Conservation (phyloP, 2,888 invertebrate species). For the Drosophila recens region DNA sequence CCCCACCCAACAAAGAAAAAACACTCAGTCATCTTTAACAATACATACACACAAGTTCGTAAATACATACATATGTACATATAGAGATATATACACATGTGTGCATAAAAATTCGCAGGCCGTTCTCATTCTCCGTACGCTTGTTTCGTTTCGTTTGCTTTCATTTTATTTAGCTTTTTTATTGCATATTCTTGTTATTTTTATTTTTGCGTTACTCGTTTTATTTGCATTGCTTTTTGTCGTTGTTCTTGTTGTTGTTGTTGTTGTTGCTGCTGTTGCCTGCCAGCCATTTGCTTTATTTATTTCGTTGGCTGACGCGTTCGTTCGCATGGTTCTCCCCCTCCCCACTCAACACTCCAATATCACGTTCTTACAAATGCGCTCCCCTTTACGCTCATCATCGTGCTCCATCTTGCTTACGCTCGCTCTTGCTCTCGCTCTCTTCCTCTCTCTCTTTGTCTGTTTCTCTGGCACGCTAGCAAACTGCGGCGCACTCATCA, state of each 20-base stretch:
- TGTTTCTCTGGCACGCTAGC: conserved; percentile 15
- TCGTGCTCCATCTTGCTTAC: conserved; percentile 26
- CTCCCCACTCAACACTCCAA: neutral
- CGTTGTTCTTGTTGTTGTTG: conserved; percentile 19
- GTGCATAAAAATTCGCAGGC: conserved; percentile 66
- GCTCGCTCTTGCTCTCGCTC: neutral
- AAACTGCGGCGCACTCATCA: conserved; percentile 49
- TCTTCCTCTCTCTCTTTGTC: conserved; percentile 4
- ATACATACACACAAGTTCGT: conserved; percentile 6
- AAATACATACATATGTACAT: neutral
- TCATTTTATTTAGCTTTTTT: conserved; percentile 64
- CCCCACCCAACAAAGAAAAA: conserved; percentile 2
- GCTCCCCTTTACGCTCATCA: conserved; percentile 42
- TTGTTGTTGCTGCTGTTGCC: conserved; percentile 23
- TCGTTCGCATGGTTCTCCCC: conserved; percentile 49
- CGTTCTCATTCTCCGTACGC: conserved; percentile 52
- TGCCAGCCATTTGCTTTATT: conserved; percentile 66
- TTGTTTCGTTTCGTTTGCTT: conserved; percentile 55
- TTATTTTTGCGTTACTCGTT: conserved; percentile 62
- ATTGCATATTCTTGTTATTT: conserved; percentile 62
- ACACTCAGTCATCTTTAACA: conserved; percentile 29
- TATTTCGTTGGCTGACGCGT: conserved; percentile 70
- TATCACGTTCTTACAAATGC: conserved; percentile 24
- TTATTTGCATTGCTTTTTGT: conserved; percentile 55
- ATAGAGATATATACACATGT: conserved; percentile 15